phyloP scores from a whole-genome alignment of 2,888 invertebrate genomes.

The Pogonocherus hispidulus region DNA sequence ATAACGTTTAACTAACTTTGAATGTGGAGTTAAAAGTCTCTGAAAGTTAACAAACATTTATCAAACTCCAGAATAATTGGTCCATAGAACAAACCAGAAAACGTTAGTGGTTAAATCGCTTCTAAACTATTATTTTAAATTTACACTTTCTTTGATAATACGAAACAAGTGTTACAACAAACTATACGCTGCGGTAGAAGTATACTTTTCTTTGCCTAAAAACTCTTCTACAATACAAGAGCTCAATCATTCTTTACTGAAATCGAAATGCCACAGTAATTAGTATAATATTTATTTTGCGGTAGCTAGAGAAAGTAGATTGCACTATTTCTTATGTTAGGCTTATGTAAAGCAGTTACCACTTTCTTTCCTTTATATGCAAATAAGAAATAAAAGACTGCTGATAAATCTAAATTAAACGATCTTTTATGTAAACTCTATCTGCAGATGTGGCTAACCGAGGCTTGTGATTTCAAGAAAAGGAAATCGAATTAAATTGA shows the following conservation, averaged over 20 bases:
- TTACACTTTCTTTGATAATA: no score
- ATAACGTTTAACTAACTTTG: no score
- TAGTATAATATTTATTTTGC: conserved; percentile 24
- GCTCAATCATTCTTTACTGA: background rate
- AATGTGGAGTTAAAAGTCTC: no score
- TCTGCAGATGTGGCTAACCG: background rate
- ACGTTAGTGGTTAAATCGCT: no score
- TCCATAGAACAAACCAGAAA: no score
- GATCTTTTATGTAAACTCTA: background rate
- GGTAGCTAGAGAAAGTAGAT: conserved; percentile 40
- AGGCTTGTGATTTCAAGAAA: no score
- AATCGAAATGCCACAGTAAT: conserved; percentile 15
- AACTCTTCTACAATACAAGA: background rate
- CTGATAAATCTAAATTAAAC: background rate
- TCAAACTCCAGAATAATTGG: no score
- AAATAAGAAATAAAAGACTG: conserved; percentile 11
- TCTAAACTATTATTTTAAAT: no score
- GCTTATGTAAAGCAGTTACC: conserved; percentile 39
- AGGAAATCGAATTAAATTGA: no score
- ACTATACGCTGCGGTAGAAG: no score
- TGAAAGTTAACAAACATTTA: no score
- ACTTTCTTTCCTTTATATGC: conserved; percentile 35
- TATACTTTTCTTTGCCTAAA: background rate
- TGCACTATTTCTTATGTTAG: conserved; percentile 41
- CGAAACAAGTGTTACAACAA: no score